Percentiles rank a stretch among this genome's conserved stretches.
Evolutionary conservation across 1,140 invertebrate genomes (phyloP).

Genomic region (Lasaia peninsularis): DNA sequence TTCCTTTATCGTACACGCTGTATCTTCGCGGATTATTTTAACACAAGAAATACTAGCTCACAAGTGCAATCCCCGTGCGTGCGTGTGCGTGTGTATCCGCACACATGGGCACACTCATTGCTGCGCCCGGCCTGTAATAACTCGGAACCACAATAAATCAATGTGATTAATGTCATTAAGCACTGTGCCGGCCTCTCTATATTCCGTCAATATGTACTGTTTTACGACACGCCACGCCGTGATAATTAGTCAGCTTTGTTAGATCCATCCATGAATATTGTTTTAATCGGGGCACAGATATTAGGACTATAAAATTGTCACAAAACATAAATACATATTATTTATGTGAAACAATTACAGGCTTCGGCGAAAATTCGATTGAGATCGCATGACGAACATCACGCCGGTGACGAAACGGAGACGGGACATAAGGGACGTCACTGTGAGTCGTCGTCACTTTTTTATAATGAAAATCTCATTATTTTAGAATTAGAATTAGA

Average conservation of each 20-base stretch:
- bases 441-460: too few species aligned
- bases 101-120: slow-evolving; percentile 37
- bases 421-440: too few species aligned
- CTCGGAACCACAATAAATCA: slow-evolving; percentile 77
- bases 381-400: too few species aligned
- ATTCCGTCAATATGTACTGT: slow-evolving; percentile 77
- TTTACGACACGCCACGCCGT: slow-evolving; percentile 72
- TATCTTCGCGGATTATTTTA: slow-evolving; percentile 51
- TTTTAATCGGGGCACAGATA: slow-evolving; percentile 43
- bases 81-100: slow-evolving; percentile 35
- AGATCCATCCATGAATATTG: slow-evolving; percentile 62
- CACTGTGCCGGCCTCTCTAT: slow-evolving; percentile 76
- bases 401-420: too few species aligned
- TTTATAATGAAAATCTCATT: too few species aligned
- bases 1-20: slow-evolving; percentile 38
- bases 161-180: slow-evolving; percentile 78
- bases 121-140: slow-evolving; percentile 71
- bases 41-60: slow-evolving; percentile 58
- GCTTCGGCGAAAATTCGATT: too few species aligned
- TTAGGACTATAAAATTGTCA: slow-evolving; percentile 32
- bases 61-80: slow-evolving; percentile 29
- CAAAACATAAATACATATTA: not conserved
- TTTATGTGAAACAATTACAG: too few species aligned
- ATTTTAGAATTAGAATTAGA: too few species aligned
- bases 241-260: slow-evolving; percentile 76